These are phyloP conservation scores for Eueides isabella DNA, from an alignment of 1,140 invertebrate genomes.

Conservation along the genomic window DNA sequence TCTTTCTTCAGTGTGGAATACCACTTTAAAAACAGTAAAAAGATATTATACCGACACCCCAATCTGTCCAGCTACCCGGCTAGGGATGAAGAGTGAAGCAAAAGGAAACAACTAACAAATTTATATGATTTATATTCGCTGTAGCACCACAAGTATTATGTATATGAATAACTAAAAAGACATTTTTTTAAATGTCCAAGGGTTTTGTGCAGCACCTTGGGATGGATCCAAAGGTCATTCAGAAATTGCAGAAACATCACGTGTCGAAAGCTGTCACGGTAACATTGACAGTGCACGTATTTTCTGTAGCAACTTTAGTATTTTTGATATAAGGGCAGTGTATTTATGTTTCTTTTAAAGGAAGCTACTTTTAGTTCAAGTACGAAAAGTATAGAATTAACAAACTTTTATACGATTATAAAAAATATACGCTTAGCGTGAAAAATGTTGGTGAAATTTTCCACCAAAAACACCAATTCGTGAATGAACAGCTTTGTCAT, in stretches of 20 bases:
- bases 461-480: slow-evolving; percentile 29
- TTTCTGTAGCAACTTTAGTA: slow-evolving; percentile 5
- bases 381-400: too few relatives aligned
- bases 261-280: slow-evolving; percentile 29
- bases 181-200: slow-evolving; percentile 16
- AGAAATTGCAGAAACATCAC: slow-evolving; percentile 18
- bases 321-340: slow-evolving; percentile 12
- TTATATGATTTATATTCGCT: too few relatives aligned
- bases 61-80: too few relatives aligned
- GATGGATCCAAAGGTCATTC: slow-evolving; percentile 34
- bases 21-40: too few relatives aligned
- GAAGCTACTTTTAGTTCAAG: too few relatives aligned
- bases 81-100: too few relatives aligned
- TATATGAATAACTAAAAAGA: background rate
- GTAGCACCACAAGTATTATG: background rate
- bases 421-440: background rate
- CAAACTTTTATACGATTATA: background rate
- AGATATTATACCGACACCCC: too few relatives aligned
- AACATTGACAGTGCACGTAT: slow-evolving; percentile 20
- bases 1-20: too few relatives aligned
- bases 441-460: slow-evolving; percentile 4
- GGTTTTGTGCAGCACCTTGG: slow-evolving; percentile 30
- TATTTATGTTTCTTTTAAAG: background rate
- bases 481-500: slow-evolving; percentile 44
- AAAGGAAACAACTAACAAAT: too few relatives aligned